Percentiles rank a stretch among this genome's conserved stretches.
Conservation (phyloP, 2,888 invertebrate species). For the Nezara viridula region DNA sequence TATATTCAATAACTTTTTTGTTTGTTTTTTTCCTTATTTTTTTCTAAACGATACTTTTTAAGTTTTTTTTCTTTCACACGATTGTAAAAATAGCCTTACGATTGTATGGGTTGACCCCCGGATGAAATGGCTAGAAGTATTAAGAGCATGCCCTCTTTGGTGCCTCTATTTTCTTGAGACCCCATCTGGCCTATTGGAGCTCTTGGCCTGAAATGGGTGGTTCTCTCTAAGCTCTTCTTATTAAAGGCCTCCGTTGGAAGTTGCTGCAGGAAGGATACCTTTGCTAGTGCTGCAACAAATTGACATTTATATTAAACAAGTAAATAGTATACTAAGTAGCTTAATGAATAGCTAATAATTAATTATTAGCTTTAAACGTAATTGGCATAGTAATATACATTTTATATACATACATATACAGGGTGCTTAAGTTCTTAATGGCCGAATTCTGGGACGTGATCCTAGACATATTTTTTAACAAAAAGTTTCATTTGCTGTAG, state of each 20-base stretch:
- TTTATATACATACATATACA: too few species aligned
- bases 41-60: neutral
- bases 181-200: neutral
- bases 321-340: too few species aligned
- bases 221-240: conserved; percentile 9
- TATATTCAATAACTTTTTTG: too few species aligned
- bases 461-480: too few species aligned
- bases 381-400: too few species aligned
- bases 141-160: neutral
- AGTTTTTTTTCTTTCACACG: neutral
- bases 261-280: neutral
- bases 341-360: too few species aligned
- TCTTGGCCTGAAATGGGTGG: neutral
- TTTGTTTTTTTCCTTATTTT: too few species aligned
- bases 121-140: neutral
- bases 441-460: too few species aligned
- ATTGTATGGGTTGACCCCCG: neutral
- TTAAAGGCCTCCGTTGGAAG: neutral
- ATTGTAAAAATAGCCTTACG: neutral
- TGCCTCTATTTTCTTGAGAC: conserved; percentile 4
- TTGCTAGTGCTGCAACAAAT: neutral
- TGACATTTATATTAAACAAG: too few species aligned
- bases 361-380: too few species aligned
- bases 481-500: too few species aligned
- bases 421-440: too few species aligned